These are phyloP conservation scores for Vespertilio murinus DNA, from an alignment of 2,797 vertebrate species.

Conservation along the genomic window DNA sequence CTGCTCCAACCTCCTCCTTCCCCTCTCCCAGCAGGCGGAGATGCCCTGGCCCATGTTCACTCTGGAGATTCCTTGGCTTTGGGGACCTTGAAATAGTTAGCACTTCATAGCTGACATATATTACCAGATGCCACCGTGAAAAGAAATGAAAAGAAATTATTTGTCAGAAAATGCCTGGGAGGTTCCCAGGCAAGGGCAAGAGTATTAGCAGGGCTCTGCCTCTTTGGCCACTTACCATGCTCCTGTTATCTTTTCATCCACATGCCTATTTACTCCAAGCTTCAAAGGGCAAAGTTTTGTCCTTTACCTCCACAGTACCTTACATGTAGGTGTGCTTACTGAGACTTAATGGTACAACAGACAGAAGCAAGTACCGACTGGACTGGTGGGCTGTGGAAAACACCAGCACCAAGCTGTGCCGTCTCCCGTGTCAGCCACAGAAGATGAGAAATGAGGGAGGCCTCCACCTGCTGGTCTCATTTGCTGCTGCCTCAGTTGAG, in stretches of 20 bases:
- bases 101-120: not conserved
- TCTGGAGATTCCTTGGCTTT: not conserved
- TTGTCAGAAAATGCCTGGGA: not conserved
- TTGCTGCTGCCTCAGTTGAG: not conserved
- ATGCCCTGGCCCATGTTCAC: not conserved
- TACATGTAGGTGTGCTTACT: fast-evolving
- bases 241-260: not conserved
- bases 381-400: too few relatives aligned
- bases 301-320: fast-evolving
- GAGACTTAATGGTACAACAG: fast-evolving
- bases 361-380: not conserved
- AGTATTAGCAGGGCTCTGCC: fast-evolving
- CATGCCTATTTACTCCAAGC: fast-evolving
- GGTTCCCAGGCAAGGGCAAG: fast-evolving
- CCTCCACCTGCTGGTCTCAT: not conserved
- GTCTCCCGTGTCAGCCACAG: not conserved
- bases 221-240: not conserved
- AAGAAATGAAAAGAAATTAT: not conserved
- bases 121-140: not conserved
- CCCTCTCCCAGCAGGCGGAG: not conserved
- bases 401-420: not conserved
- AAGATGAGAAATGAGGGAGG: not conserved
- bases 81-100: not conserved
- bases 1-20: not conserved
- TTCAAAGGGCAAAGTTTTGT: not conserved